Evolutionary conservation across 2,888 invertebrate genomes (phyloP).

Genomic region (Himalopsyche kuldschensis): DNA sequence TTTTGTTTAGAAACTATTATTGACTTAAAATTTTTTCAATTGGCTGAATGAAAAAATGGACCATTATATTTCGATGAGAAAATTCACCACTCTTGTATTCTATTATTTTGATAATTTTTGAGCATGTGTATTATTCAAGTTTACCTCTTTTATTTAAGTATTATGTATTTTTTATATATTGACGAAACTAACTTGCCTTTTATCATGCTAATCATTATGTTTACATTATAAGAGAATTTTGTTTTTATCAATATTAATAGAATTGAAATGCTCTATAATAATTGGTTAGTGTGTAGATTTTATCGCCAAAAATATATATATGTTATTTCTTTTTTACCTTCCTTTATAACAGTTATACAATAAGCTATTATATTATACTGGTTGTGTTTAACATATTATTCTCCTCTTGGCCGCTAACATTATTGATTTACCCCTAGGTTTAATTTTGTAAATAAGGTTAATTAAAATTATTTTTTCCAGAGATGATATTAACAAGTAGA

Average conservation of each 20-base stretch:
- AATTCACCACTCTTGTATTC: not conserved
- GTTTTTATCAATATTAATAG: not conserved
- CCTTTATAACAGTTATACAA: no score
- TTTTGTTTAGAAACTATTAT: not conserved
- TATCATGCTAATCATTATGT: not conserved
- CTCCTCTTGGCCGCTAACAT: not conserved
- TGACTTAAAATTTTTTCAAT: not conserved
- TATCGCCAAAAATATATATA: no score
- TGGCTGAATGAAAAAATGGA: not conserved
- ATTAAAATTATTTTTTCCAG: not conserved
- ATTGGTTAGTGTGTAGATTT: no score
- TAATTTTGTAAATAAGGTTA: not conserved
- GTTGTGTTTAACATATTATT: not conserved
- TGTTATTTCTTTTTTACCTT: no score
- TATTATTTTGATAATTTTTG: not conserved
- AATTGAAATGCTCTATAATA: no score
- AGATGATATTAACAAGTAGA: not conserved
- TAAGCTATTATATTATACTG: not conserved
- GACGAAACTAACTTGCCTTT: not conserved
- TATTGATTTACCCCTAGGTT: not conserved
- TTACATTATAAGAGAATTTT: not conserved
- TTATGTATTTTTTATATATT: not conserved
- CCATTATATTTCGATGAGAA: not conserved
- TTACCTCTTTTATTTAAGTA: not conserved
- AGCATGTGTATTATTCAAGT: not conserved